Conservation (phyloP, 1,140 invertebrate species). For the Pseudoatta argentina region DNA sequence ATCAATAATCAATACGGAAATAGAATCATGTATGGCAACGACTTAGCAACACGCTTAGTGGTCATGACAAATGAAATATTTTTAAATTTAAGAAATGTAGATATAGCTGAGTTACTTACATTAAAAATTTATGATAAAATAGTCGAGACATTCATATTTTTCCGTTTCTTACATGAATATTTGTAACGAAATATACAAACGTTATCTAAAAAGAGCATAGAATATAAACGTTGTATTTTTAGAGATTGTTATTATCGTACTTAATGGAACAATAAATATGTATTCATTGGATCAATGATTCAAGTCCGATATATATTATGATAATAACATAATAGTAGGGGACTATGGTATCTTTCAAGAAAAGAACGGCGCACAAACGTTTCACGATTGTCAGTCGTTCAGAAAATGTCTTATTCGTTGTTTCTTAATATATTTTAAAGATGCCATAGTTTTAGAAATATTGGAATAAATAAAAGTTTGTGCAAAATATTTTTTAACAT, state of each 20-base stretch:
- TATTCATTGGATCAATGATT: slow-evolving; percentile 1
- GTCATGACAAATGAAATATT: not conserved
- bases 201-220: not conserved
- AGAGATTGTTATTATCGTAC: not conserved
- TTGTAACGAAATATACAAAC: not conserved
- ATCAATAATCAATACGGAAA: not conserved
- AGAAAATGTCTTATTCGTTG: not conserved
- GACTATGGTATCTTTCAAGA: not conserved
- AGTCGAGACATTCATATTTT: not conserved
- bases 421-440: not conserved
- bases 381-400: not conserved
- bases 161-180: not conserved
- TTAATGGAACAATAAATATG: not conserved
- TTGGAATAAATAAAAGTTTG: not conserved
- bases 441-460: not conserved
- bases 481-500: not conserved
- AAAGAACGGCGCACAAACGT: not conserved
- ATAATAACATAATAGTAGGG: slow-evolving; percentile 14
- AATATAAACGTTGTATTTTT: not conserved
- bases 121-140: slow-evolving; percentile 22
- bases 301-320: slow-evolving; percentile 1
- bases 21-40: not conserved
- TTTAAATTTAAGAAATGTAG: not conserved
- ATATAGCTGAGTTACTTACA: not conserved
- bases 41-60: not conserved